These are phyloP conservation scores for Stenopsyche tienmushanensis DNA, from an alignment of 1,140 invertebrate species.

Conservation along the genomic window DNA sequence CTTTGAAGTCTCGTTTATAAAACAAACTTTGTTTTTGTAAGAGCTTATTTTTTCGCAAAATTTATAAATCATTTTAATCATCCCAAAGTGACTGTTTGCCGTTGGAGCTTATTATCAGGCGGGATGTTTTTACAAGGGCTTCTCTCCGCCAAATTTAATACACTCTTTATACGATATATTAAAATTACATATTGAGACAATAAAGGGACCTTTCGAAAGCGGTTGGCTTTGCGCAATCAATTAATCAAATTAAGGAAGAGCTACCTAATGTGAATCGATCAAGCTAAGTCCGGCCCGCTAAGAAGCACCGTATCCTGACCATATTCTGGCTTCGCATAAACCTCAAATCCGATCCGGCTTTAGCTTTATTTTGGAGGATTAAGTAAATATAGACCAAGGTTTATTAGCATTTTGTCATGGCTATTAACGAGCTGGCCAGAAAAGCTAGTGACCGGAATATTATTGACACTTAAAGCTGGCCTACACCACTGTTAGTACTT, in stretches of 20 bases:
- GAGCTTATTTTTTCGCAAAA: too few relatives aligned
- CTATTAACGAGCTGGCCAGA: background rate
- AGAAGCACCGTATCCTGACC: constrained; percentile 1
- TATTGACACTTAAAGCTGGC: too few relatives aligned
- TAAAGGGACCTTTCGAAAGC: background rate
- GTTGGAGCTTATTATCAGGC: too few relatives aligned
- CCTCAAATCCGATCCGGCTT: background rate
- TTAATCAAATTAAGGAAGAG: background rate
- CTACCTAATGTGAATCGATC: background rate
- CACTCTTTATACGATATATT: background rate
- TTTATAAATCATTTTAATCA: background rate
- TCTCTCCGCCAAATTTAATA: too few relatives aligned
- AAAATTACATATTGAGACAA: background rate
- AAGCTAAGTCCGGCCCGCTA: background rate
- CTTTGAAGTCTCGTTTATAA: too few relatives aligned
- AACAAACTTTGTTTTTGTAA: too few relatives aligned
- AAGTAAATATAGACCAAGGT: constrained; percentile 25
- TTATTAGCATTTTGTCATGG: constrained; percentile 12
- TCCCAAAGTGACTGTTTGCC: background rate
- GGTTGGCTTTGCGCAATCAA: background rate
- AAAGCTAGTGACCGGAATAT: background rate
- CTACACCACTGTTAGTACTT: too few relatives aligned
- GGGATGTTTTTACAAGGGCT: too few relatives aligned
- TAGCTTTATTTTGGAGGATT: constrained; percentile 8
- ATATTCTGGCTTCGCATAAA: constrained; percentile 9